Base-by-base conservation (phyloP, 2,797 vertebrate species). In the Muscicapa striata region DNA sequence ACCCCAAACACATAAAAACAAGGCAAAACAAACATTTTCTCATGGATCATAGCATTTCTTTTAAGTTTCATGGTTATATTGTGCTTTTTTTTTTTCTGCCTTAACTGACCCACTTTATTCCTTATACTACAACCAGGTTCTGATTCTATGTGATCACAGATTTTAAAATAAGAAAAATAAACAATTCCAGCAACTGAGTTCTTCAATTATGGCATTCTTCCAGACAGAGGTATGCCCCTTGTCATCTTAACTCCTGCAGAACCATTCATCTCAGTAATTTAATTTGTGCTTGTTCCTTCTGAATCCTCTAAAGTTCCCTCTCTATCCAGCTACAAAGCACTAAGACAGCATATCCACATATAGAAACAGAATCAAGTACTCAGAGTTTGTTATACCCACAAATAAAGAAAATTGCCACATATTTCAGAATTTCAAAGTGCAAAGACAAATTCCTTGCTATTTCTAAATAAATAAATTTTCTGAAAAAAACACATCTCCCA, bases 91-190 rank as follows among this genome's bases (percentile, higher is more conserved):
- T 36, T 40, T 40, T 68, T 69, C 55, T 84, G 22, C 9, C 22
- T 92, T 80, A 68, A 66, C 10, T 11, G 29, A 57, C 6, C 4
- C 21, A 48, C 7, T 10, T 51, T 72, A 82, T n/a, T 82, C 23
- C 51, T 72, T 45, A 27, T 5, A 19, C 5, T 66, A 41, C 10
- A 48, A 45, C 8, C 14, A 87, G 13, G 13, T 74, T 92, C 54
- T 54, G 29, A 86, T 62, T 85, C 45, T 84, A 1, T 36, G 15
- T n/a, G 16, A 94, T 46, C 13, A 9, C 7, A 82, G 52, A 70
- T 67, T 85, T 87, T 52, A 75, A 95, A 94, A 62, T 38, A 81
- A 73, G 46, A 64, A 78, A 84, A 92, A 66, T 10, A 90, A 94
- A 73, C 23, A 81, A 52, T 57, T 76, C 11, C 1, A 0, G 30